Evolutionary conservation across 1,140 invertebrate species (phyloP), one percentile per base, ranked within the genome.

Genomic region (Arion vulgaris): DNA sequence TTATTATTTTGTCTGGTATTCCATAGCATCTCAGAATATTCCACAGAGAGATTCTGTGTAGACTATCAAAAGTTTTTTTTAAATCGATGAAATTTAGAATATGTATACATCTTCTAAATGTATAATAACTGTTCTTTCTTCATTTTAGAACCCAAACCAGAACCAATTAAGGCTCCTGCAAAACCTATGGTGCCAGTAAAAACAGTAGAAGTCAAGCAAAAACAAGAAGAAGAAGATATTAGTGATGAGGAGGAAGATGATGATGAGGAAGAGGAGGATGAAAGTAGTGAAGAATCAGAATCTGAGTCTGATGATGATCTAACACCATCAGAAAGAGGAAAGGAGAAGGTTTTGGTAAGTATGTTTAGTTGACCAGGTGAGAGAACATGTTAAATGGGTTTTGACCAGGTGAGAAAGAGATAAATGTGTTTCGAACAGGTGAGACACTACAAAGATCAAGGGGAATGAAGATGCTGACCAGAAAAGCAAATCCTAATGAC

Each of bases 251-350:
- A 86, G 7, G 84, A 85, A 72, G 86, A 86, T 11, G 83, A 81
- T 49, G 85, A 88, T 69, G 87, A 87, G 45, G 87, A 87, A 39
- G 84, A 84, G 36, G 77, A 80, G 15, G 84, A 85, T 28, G 80
- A 83, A 13, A 79, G 80, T 17, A 80, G 76, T 57, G 84, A 85
- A 23, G 77, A 82, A 36, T 71, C 69, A 77, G 86, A 86, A 38
- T 76, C 80, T 28, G 85, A 87, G 32, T 75, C 80, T 57, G 89
- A 89, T 28, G 88, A 88, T 76, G 88, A 88, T 17, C 49, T 94
- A 89, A 94, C 94, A 5, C 94, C 95, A 85, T 94, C 94, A 0
- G 95, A 96, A 85, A 94, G 93, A 80, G 95, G 94, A 66, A 93
- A 94, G 85, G 94, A 96, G 84, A 94, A 86, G 85, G 85, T 89